A percentile compares a stretch with the other conserved stretches of the same genome.
Evolutionary conservation across 2,797 vertebrate species (phyloP).

Genomic region (Tachyglossus aculeatus): DNA sequence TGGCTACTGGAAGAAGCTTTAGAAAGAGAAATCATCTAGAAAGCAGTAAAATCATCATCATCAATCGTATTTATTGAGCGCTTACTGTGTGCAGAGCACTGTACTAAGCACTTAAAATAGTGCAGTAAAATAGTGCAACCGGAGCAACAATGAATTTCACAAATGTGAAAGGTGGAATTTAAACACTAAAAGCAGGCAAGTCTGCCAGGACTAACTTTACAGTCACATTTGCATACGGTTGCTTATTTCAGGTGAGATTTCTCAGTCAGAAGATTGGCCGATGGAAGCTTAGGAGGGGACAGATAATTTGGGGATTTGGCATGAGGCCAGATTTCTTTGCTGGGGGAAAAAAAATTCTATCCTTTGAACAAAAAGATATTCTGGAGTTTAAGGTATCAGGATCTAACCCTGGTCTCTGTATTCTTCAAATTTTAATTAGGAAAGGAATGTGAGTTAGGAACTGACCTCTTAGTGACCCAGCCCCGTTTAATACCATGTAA

Average conservation of each 20-base stretch:
- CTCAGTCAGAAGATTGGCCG: not conserved
- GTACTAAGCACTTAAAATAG: too few relatives aligned
- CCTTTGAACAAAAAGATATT: not conserved
- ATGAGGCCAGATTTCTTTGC: not conserved
- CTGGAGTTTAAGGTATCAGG: constrained; percentile 20
- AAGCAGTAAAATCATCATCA: too few relatives aligned
- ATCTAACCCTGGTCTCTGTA: constrained; percentile 5
- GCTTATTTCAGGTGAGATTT: not conserved
- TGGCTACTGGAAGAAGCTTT: too few relatives aligned
- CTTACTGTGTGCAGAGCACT: too few relatives aligned
- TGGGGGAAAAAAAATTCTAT: not conserved
- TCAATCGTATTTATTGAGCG: too few relatives aligned
- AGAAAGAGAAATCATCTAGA: too few relatives aligned
- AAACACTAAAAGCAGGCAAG: too few relatives aligned
- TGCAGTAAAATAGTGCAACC: too few relatives aligned
- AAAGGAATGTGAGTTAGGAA: constrained; percentile 46
- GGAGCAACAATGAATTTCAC: too few relatives aligned
- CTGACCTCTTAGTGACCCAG: constrained; percentile 35
- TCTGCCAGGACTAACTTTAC: too few relatives aligned
- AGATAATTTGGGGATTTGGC: too few relatives aligned
- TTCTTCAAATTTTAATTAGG: constrained; percentile 44
- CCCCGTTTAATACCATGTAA: constrained; percentile 40
- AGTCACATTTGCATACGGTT: not conserved
- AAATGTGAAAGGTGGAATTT: too few relatives aligned
- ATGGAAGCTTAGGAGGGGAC: accelerated